Base-by-base conservation (phyloP, 1,140 invertebrate species). In the Daktulosphaira vitifoliae region DNA sequence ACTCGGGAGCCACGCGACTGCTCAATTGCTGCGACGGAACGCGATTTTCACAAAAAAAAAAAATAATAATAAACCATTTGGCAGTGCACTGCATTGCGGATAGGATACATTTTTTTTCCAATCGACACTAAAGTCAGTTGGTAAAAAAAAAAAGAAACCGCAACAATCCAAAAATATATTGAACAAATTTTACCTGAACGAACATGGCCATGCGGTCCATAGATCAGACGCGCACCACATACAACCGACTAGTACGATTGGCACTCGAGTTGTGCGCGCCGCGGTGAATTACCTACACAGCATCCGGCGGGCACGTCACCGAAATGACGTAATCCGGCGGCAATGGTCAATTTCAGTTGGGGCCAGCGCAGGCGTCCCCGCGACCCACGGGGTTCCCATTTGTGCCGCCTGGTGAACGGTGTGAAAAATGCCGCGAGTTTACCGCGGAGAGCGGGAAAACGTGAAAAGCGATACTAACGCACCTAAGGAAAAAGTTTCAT, bases 151-250 rank as follows among this genome's bases (percentile, higher is more conserved):
- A n/a, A n/a, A n/a, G n/a, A n/a, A n/a, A n/a, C n/a, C n/a, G n/a
- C n/a, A n/a, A n/a, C n/a, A n/a, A n/a, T n/a, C n/a, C n/a, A n/a
- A n/a, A n/a, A n/a, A n/a, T n/a, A n/a, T n/a, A n/a, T n/a, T n/a
- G n/a, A n/a, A n/a, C n/a, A n/a, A n/a, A n/a, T n/a, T n/a, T n/a
- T n/a, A n/a, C n/a, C n/a, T n/a, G n/a, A n/a, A n/a, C n/a, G n/a
- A n/a, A n/a, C n/a, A n/a, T n/a, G n/a, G n/a, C n/a, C n/a, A 52
- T 13, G 29, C 29, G 29, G 26, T 25, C 50, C 50, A 52, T 52
- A 52, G 50, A 29, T 52, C 50, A 52, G 20, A 15, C 50, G n/a
- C 50, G 2, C 50, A 52, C 15, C n/a, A n/a, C n/a, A n/a, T n/a
- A n/a, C n/a, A n/a, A n/a, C n/a, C n/a, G n/a, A n/a, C n/a, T n/a